phyloP scores from a whole-genome alignment of 1,140 invertebrate genomes.

The Vanessa tameamea region DNA sequence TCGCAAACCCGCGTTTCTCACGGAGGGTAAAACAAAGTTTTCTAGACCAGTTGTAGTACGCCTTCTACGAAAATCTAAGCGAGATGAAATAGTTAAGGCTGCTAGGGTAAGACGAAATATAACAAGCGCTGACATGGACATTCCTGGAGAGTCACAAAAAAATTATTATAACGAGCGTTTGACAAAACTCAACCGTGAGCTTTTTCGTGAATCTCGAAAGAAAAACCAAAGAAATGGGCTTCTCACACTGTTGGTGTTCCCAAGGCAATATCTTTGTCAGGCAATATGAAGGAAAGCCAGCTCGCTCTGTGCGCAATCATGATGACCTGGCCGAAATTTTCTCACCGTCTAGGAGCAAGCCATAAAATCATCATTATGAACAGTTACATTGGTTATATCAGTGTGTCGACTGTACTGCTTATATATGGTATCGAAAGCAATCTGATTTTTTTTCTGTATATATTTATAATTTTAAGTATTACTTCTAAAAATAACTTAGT shows the following conservation, averaged over 20 bases:
- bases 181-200: constrained; percentile 22
- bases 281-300: constrained; percentile 24
- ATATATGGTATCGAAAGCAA: constrained; percentile 7
- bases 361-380: constrained; percentile 15
- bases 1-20: not conserved
- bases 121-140: constrained; percentile 12
- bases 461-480: constrained; percentile 14
- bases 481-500: constrained; percentile 17
- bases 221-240: constrained; percentile 17
- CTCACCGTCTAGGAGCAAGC: constrained; percentile 12
- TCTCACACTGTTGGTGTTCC: constrained; percentile 21
- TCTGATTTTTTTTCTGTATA: constrained; percentile 13
- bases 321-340: constrained; percentile 25
- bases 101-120: constrained; percentile 22
- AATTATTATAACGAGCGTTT: constrained; percentile 24
- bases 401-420: constrained; percentile 9
- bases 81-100: constrained; percentile 27
- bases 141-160: constrained; percentile 14
- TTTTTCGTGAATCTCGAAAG: constrained; percentile 27
- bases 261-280: constrained; percentile 23
- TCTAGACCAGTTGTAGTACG: constrained; percentile 23
- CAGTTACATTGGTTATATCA: constrained; percentile 10
- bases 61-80: constrained; percentile 12
- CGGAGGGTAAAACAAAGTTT: not conserved
- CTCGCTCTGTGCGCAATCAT: constrained; percentile 23